These are phyloP conservation scores for Albula glossodonta DNA, from an alignment of 2,113 vertebrate species.

Conservation along the genomic window DNA sequence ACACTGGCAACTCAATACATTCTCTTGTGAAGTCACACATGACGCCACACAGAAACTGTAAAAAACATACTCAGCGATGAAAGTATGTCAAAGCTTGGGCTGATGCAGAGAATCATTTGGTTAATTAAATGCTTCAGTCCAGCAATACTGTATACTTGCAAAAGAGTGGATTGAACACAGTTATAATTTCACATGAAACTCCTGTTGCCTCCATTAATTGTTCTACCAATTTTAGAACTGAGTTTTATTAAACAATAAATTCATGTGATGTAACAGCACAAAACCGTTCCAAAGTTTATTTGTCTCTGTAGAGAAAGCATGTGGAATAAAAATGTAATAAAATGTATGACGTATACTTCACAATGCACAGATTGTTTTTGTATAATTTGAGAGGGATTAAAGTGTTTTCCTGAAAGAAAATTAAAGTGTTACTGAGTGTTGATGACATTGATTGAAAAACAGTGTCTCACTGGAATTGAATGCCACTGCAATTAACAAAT, in stretches of 20 bases:
- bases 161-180: background rate
- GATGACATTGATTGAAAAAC: conserved; percentile 24
- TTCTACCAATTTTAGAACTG: background rate
- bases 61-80: no score
- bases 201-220: background rate
- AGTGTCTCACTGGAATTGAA: conserved; percentile 20
- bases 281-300: background rate
- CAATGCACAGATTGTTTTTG: conserved; percentile 17
- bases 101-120: no score
- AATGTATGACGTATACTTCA: background rate
- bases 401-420: conserved; percentile 8
- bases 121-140: background rate
- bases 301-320: background rate
- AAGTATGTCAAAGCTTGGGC: no score
- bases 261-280: background rate
- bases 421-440: conserved; percentile 26
- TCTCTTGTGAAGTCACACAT: no score
- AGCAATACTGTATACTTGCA: background rate
- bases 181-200: background rate
- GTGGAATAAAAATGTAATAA: background rate
- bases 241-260: no score
- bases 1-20: no score
- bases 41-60: no score
- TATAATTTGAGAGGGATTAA: conserved; percentile 21
- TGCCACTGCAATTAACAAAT: conserved; percentile 24